Evolutionary conservation across 2,797 vertebrate species (phyloP).

Genomic region (Diceros bicornis): DNA sequence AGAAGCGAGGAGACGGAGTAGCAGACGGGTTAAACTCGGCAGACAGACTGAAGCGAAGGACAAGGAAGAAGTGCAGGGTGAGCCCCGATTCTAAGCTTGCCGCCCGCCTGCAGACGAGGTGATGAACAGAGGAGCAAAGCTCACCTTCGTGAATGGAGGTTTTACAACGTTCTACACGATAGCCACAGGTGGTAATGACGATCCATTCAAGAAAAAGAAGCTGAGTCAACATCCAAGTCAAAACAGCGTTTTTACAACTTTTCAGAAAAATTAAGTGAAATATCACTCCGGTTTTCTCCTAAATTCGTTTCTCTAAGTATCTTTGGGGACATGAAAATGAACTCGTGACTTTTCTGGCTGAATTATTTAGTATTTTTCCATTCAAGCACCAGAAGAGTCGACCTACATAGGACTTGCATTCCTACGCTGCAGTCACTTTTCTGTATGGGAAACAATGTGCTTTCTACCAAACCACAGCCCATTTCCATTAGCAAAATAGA

Average conservation of each 20-base stretch:
- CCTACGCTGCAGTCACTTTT: not conserved
- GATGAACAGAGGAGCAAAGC: conserved; percentile 36
- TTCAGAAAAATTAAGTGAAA: conserved; percentile 49
- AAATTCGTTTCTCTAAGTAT: conserved; percentile 12
- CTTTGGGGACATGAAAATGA: not conserved
- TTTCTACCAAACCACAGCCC: conserved; percentile 8
- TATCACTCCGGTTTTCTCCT: not conserved
- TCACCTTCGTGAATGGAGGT: conserved; percentile 45
- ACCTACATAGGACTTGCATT: not conserved
- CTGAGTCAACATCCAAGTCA: not conserved
- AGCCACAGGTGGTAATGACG: not conserved
- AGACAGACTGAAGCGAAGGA: not conserved
- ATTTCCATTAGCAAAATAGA: not conserved
- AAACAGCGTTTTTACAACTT: conserved; percentile 17
- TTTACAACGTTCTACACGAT: not conserved
- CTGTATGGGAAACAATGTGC: conserved; percentile 1
- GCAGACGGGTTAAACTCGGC: conserved; percentile 1
- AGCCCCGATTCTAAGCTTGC: not conserved
- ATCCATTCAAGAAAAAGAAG: not conserved
- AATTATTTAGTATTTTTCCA: conserved; percentile 51
- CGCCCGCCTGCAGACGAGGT: not conserved
- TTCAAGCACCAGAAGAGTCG: conserved; percentile 18
- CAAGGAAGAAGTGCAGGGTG: not conserved
- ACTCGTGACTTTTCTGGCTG: not conserved
- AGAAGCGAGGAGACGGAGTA: conserved; percentile 11